Conservation (phyloP, 2,797 vertebrate species). For the Catharus ustulatus region DNA sequence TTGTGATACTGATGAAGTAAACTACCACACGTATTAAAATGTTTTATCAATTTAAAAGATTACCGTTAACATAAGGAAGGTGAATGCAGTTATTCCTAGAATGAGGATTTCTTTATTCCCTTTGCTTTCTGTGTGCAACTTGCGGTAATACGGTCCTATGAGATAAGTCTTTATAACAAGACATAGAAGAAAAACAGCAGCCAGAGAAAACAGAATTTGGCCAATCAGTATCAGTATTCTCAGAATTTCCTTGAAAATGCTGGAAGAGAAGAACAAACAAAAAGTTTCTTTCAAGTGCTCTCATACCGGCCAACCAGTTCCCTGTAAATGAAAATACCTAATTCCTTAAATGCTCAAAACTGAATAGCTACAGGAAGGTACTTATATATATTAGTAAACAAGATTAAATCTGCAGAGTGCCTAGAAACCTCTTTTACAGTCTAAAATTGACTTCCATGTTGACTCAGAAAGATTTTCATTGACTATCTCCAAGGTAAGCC, state of each 20-base stretch:
- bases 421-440: neutral
- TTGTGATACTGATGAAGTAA: neutral
- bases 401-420: neutral
- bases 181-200: slow-evolving; percentile 87
- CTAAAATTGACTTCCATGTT: neutral
- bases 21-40: neutral
- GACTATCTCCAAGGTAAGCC: neutral
- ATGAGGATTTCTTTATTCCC: slow-evolving; percentile 96
- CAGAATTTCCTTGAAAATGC: slow-evolving; percentile 84
- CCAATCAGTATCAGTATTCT: slow-evolving; percentile 84
- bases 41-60: slow-evolving; percentile 21
- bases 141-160: slow-evolving; percentile 92
- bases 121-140: slow-evolving; percentile 90
- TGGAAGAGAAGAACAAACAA: slow-evolving; percentile 69
- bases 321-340: neutral
- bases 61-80: slow-evolving; percentile 94
- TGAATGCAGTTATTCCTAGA: slow-evolving; percentile 90
- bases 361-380: neutral
- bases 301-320: neutral
- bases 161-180: slow-evolving; percentile 86
- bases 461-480: neutral
- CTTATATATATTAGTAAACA: neutral
- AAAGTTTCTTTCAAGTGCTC: neutral
- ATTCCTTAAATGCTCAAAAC: neutral
- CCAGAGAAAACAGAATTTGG: slow-evolving; percentile 89